Evolutionary conservation across 2,888 invertebrate genomes (phyloP).

Genomic region (Archips crataeganus): DNA sequence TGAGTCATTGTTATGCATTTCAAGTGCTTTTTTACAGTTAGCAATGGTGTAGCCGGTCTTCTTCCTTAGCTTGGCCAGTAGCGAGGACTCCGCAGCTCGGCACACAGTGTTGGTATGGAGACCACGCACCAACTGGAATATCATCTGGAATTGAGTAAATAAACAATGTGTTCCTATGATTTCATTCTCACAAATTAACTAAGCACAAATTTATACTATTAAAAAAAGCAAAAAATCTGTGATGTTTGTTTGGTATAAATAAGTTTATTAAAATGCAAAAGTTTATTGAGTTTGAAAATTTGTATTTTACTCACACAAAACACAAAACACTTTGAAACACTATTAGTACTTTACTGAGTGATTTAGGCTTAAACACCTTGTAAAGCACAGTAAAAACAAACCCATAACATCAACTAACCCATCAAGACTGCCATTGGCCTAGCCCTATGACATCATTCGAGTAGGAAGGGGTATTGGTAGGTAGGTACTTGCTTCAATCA

Average conservation of each 20-base stretch:
- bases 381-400: constrained; percentile 3
- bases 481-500: constrained; percentile 50
- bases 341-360: background rate
- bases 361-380: background rate
- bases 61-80: constrained; percentile 94
- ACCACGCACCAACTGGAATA: constrained; percentile 85
- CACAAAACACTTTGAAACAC: background rate
- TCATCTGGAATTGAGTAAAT: constrained; percentile 80
- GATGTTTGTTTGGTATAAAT: background rate
- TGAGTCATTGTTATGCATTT: constrained; percentile 94
- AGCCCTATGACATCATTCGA: constrained; percentile 60
- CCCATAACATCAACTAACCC: constrained; percentile 8
- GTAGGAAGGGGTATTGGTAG: constrained; percentile 51
- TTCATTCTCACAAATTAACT: background rate
- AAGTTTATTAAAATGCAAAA: background rate
- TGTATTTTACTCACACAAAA: background rate
- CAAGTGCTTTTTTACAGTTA: constrained; percentile 98
- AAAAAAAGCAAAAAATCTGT: background rate
- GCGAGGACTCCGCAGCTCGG: constrained; percentile 89
- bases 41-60: constrained; percentile 98
- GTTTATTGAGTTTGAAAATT: background rate
- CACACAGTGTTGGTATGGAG: constrained; percentile 84
- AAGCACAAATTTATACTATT: background rate
- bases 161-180: background rate
- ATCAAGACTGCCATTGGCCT: constrained; percentile 19